Conservation (phyloP, 2,113 vertebrate species). For the Camelus bactrianus region DNA sequence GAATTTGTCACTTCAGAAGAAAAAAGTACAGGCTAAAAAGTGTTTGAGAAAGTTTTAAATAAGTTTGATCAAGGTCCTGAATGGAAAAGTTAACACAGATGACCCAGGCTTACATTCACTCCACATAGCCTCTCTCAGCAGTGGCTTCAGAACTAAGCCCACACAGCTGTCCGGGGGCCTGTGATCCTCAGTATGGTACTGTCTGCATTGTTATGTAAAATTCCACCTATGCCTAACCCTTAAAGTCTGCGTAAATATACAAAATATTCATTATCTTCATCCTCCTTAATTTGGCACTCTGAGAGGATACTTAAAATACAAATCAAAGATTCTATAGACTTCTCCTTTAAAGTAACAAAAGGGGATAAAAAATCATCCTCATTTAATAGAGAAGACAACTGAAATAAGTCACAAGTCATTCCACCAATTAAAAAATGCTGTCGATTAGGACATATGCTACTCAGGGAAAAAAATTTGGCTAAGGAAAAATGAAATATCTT, state of each 20-base stretch:
- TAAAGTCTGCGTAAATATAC: neutral
- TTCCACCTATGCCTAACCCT: neutral
- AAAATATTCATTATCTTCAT: constrained; percentile 20
- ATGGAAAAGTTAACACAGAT: neutral
- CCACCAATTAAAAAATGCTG: neutral
- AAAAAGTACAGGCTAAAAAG: neutral
- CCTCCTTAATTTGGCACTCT: neutral
- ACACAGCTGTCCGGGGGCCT: neutral
- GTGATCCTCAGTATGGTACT: neutral
- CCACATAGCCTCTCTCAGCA: constrained; percentile 14
- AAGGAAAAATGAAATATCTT: constrained; percentile 37
- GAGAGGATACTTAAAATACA: neutral
- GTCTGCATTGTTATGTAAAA: neutral
- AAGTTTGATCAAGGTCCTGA: neutral
- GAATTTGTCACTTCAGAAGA: constrained; percentile 45
- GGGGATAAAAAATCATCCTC: neutral
- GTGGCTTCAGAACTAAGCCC: neutral
- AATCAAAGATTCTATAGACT: neutral
- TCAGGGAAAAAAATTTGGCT: neutral
- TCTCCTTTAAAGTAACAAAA: constrained; percentile 42
- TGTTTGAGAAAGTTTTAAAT: constrained; percentile 40
- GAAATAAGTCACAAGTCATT: constrained; percentile 10
- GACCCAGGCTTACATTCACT: neutral
- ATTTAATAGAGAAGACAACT: neutral
- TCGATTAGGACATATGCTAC: neutral